These are phyloP conservation scores for Lysandra bellargus DNA, from an alignment of 2,888 invertebrate genomes.

Conservation along the genomic window DNA sequence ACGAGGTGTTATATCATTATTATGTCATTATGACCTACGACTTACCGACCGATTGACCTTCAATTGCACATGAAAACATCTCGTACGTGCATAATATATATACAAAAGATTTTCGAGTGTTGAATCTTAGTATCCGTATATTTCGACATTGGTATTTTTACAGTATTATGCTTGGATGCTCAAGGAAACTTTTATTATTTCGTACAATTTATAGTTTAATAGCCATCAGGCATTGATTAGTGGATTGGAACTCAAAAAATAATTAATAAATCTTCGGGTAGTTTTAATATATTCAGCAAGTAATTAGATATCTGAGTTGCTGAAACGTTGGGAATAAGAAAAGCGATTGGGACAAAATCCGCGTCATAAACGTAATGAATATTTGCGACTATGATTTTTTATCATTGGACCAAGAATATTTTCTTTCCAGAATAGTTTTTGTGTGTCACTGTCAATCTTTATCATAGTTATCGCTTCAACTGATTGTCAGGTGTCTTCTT, in stretches of 20 bases:
- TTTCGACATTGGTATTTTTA: neutral
- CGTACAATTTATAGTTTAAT: neutral
- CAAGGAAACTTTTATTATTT: neutral
- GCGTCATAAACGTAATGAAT: too few species aligned
- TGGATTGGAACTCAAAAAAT: neutral
- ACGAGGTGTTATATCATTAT: slow-evolving; percentile 18
- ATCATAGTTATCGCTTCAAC: neutral
- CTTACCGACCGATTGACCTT: slow-evolving; percentile 29
- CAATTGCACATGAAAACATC: slow-evolving; percentile 21
- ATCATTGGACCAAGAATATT: neutral
- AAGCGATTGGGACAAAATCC: too few species aligned
- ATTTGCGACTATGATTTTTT: too few species aligned
- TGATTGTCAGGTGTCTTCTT: neutral
- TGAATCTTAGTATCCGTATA: neutral
- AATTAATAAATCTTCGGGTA: neutral
- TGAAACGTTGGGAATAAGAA: too few species aligned
- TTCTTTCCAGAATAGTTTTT: neutral
- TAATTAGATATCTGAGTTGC: too few species aligned
- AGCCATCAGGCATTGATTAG: neutral
- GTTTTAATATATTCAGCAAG: too few species aligned
- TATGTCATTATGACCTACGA: slow-evolving; percentile 30
- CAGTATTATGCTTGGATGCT: neutral
- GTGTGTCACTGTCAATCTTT: neutral
- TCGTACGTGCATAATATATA: slow-evolving; percentile 1
- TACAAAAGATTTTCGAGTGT: neutral